These are phyloP conservation scores for Cercopithecus mona DNA, from an alignment of 2,113 vertebrate species.

Conservation along the genomic window DNA sequence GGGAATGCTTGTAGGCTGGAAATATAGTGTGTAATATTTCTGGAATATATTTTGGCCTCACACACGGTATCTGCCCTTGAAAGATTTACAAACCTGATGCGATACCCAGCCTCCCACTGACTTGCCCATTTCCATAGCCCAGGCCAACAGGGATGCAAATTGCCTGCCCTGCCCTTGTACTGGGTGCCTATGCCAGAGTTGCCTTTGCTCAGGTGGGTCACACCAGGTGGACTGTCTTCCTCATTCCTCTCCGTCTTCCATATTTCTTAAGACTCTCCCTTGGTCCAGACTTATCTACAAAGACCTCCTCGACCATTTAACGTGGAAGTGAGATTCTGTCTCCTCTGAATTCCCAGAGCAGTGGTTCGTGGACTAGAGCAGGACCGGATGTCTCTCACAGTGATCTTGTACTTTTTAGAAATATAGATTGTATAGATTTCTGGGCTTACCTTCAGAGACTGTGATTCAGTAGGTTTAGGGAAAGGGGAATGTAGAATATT, in stretches of 20 bases:
- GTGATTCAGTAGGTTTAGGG: background rate
- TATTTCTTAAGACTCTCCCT: background rate
- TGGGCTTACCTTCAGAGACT: background rate
- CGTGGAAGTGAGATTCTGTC: background rate
- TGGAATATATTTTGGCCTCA: background rate
- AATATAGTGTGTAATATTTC: background rate
- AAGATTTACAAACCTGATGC: background rate
- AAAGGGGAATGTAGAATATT: fast-evolving
- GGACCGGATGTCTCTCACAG: background rate
- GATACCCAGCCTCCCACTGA: fast-evolving
- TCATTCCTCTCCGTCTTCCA: fast-evolving
- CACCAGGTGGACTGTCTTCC: background rate
- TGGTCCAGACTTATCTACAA: background rate
- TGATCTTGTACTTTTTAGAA: background rate
- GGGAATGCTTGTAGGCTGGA: background rate
- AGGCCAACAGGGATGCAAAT: fast-evolving
- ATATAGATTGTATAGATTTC: background rate
- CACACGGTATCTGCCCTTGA: background rate
- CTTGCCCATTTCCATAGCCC: background rate
- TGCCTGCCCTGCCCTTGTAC: background rate
- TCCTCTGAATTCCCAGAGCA: background rate
- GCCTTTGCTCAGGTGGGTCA: background rate
- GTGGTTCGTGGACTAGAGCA: background rate
- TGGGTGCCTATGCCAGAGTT: fast-evolving
- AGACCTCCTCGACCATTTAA: background rate